Percentiles rank a stretch among this genome's conserved stretches.
Conservation (phyloP, 2,797 vertebrate genomes). For the Gambelia wislizenii region DNA sequence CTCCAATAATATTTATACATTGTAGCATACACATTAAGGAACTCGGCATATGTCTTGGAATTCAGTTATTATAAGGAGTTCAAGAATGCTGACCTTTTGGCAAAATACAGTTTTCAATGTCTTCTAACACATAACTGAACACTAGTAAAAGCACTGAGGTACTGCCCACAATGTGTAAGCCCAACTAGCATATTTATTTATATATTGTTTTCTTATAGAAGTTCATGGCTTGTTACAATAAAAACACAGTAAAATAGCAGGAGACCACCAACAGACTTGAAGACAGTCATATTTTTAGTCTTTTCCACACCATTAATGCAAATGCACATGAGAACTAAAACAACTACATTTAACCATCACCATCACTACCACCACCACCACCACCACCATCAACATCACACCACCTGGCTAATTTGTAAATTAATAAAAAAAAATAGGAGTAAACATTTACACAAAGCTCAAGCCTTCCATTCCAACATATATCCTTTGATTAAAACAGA, state of each 20-base stretch:
- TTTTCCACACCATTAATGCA: not conserved
- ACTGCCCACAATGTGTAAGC: not conserved
- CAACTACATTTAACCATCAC: too few relatives aligned
- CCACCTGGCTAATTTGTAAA: not conserved
- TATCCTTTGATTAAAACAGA: not conserved
- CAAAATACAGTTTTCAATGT: not conserved
- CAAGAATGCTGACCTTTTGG: not conserved
- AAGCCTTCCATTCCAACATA: not conserved
- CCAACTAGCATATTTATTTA: not conserved
- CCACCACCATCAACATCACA: too few relatives aligned
- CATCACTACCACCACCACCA: too few relatives aligned
- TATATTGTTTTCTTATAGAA: not conserved
- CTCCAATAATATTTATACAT: not conserved
- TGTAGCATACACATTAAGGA: not conserved
- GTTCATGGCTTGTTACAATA: not conserved
- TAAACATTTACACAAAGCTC: not conserved
- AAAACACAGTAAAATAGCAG: not conserved
- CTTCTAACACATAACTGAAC: not conserved
- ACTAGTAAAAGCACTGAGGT: slow-evolving; percentile 38
- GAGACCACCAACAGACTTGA: not conserved
- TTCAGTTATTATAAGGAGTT: too few relatives aligned
- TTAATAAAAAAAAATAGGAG: not conserved
- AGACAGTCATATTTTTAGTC: not conserved
- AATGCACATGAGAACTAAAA: not conserved
- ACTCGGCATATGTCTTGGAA: not conserved